Percentiles rank a stretch among this genome's conserved stretches.
phyloP scores from a whole-genome alignment of 2,797 vertebrate genomes.

The Danio aesculapii region DNA sequence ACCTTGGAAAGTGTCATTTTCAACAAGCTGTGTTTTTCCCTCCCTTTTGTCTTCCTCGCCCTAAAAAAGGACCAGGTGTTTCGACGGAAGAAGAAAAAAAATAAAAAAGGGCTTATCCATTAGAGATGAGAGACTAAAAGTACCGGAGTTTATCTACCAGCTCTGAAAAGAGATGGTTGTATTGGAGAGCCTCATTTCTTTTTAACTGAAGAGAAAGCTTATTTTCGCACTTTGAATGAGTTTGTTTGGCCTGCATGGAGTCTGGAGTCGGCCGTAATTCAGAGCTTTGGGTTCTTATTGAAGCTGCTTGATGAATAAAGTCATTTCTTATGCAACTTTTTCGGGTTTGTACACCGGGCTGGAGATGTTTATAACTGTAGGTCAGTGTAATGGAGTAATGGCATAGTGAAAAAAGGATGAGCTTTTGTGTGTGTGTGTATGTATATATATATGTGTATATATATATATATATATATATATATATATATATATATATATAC shows the following conservation, averaged over 20 bases:
- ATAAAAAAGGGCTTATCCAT: constrained; percentile 52
- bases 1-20: constrained; percentile 61
- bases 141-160: constrained; percentile 31
- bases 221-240: constrained; percentile 39
- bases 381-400: constrained; percentile 14
- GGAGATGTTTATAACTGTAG: constrained; percentile 19
- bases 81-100: constrained; percentile 13
- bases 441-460: too few species aligned
- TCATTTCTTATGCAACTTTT: constrained; percentile 25
- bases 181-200: constrained; percentile 51
- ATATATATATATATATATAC: too few species aligned
- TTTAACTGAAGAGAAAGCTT: constrained; percentile 55
- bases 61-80: constrained; percentile 49
- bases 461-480: too few species aligned
- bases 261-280: constrained; percentile 38
- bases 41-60: constrained; percentile 39
- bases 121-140: constrained; percentile 44
- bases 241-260: constrained; percentile 51
- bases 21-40: constrained; percentile 32
- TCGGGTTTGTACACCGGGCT: constrained; percentile 36
- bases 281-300: constrained; percentile 42
- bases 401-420: not conserved
- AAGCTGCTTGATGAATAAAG: constrained; percentile 29
- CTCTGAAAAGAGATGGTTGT: constrained; percentile 53
- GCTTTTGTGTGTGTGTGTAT: too few species aligned